Conservation (phyloP, 2,113 vertebrate species). For the Thamnophis sirtalis region DNA sequence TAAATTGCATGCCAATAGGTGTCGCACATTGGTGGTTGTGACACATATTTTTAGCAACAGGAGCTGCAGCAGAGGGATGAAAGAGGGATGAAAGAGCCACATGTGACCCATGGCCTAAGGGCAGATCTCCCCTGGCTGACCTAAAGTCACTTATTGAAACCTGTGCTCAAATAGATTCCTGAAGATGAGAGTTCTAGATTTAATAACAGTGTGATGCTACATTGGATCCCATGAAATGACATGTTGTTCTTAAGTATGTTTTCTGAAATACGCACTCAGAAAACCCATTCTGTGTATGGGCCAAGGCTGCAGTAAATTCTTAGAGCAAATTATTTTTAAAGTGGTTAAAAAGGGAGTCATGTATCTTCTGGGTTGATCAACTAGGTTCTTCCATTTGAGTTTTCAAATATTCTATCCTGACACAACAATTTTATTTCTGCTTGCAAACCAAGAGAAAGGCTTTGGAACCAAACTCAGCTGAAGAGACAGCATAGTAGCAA, state of each 20-base stretch:
- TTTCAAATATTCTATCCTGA: not conserved
- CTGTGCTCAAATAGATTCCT: not conserved
- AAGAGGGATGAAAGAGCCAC: too few relatives aligned
- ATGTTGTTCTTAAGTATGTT: not conserved
- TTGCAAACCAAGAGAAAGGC: constrained; percentile 36
- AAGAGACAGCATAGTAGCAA: constrained; percentile 23
- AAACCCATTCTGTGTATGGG: not conserved
- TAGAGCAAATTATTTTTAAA: not conserved
- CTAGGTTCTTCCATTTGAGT: not conserved
- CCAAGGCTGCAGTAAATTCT: not conserved
- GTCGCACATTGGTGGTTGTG: too few relatives aligned
- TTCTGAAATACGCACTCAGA: not conserved
- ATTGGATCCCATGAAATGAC: not conserved
- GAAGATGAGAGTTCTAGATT: not conserved
- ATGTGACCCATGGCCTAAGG: not conserved
- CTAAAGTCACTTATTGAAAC: not conserved
- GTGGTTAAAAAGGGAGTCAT: not conserved
- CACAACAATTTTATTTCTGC: not conserved
- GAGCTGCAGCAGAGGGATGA: too few relatives aligned
- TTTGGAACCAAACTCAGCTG: constrained; percentile 40
- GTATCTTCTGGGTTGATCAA: not conserved
- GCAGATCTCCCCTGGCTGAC: not conserved
- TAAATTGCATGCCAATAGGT: too few relatives aligned
- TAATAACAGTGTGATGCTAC: not conserved
- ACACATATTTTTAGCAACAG: too few relatives aligned